phyloP scores from a whole-genome alignment of 37 sponge, comb jelly and placozoan genomes.

The Halichondria panicea region DNA sequence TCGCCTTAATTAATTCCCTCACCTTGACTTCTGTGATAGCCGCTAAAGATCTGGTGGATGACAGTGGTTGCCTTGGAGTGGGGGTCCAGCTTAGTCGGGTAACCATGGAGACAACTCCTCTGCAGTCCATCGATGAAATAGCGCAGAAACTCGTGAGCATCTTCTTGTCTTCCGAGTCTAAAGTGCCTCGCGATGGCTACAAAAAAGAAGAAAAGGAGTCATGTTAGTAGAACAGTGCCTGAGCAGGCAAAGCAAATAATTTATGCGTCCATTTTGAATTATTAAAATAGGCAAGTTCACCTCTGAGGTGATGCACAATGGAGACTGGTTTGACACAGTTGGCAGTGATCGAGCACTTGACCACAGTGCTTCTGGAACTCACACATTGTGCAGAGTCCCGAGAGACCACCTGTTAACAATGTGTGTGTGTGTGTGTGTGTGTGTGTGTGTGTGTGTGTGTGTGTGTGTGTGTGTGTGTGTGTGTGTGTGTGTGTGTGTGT shows the following conservation, averaged over 20 bases:
- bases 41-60: conserved; percentile 95
- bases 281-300: conserved; percentile 11
- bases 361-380: conserved; percentile 67
- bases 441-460: too few species aligned
- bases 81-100: conserved; percentile 53
- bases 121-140: conserved; percentile 92
- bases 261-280: neutral
- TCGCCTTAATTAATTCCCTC: neutral
- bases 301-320: conserved; percentile 88
- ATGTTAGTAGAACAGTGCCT: neutral
- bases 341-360: conserved; percentile 41
- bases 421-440: too few species aligned
- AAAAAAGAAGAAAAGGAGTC: neutral
- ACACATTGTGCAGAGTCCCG: conserved; percentile 98
- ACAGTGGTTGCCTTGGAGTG: conserved; percentile 86
- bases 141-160: conserved; percentile 98
- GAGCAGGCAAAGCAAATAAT: neutral
- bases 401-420: too few species aligned
- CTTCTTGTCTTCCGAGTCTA: conserved; percentile 91
- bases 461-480: too few species aligned
- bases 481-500: too few species aligned
- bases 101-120: conserved; percentile 72
- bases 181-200: conserved; percentile 90
- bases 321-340: conserved; percentile 63
- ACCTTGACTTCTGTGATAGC: conserved; percentile 91